Evolutionary conservation across 2,797 vertebrate genomes (phyloP), one percentile per base, ranked within the genome.

Genomic region (Clarias laeviceps): DNA sequence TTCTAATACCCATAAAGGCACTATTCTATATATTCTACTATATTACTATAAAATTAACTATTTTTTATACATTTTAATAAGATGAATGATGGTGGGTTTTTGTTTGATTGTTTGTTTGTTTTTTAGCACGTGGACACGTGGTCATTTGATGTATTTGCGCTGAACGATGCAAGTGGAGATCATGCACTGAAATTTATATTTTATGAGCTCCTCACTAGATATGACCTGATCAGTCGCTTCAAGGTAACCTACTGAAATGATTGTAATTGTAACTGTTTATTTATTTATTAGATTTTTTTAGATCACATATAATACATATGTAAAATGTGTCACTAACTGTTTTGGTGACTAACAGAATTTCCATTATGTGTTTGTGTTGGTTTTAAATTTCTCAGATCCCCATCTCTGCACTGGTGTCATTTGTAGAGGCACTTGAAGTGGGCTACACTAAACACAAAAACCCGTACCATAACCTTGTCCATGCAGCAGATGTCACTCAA

Each of bases 401-500:
- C 24, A 93, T 97, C 89, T 97, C 98, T 90, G 96, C 97, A 7
- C 94, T 99, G 85, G 95, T 99, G 86, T 97, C 97, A 2, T 99
- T 99, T 90, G 94, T 97, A 92, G 97, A 99, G 88, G 96, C 96
- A 0, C 90, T 99, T 91, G 98, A 99, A 91, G 95, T 96, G 86
- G 98, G 98, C 65, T 99, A 99, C 94, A 97, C 94, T 90, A 98
- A 99, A 88, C 94, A 98, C 92, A 98, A 96, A 94, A 99, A 99
- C 91, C 97, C 98, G 1, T 99, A 99, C 90, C 98, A 99, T 93
- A 99, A 99, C 85, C 92, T 99, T 69, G 94, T 97, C 91, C 98
- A 99, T 0, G 98, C 97, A 0, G 98, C 98, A 8, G 98, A 99
- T 1, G 97, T 99, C 84, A 98, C 97, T 14, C 98, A 99, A 93